Conservation (phyloP, 2,113 vertebrate genomes). For the Colinus virginianus region DNA sequence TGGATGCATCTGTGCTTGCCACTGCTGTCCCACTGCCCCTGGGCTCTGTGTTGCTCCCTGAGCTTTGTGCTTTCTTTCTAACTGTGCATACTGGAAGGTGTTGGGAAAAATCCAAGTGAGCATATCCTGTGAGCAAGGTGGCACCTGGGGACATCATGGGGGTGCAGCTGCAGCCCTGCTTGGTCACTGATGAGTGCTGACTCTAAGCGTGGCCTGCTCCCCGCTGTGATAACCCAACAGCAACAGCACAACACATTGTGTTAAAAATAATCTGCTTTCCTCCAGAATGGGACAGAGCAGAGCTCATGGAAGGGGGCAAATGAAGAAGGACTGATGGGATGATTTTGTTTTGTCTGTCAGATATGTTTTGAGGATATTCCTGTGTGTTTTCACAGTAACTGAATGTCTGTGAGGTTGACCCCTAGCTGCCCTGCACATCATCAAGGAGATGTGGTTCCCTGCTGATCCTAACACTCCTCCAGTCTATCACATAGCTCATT, state of each 20-base stretch:
- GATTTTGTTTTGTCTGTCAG: rapidly evolving
- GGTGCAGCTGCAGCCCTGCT: background rate
- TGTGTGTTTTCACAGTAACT: background rate
- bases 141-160: background rate
- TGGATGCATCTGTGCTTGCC: background rate
- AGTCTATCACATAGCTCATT: background rate
- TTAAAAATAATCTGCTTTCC: background rate
- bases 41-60: background rate
- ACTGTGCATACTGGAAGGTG: rapidly evolving
- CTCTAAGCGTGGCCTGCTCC: background rate
- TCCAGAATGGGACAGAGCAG: background rate
- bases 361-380: background rate
- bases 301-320: background rate
- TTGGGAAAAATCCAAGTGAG: background rate
- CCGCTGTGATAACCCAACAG: background rate
- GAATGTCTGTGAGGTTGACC: rapidly evolving
- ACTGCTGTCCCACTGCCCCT: background rate
- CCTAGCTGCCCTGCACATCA: background rate
- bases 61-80: background rate
- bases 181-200: background rate
- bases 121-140: rapidly evolving
- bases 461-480: background rate
- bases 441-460: background rate
- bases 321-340: background rate
- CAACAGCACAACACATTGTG: rapidly evolving